phyloP scores from a whole-genome alignment of 2,113 vertebrate genomes.

The Plecturocebus donacophilus region DNA sequence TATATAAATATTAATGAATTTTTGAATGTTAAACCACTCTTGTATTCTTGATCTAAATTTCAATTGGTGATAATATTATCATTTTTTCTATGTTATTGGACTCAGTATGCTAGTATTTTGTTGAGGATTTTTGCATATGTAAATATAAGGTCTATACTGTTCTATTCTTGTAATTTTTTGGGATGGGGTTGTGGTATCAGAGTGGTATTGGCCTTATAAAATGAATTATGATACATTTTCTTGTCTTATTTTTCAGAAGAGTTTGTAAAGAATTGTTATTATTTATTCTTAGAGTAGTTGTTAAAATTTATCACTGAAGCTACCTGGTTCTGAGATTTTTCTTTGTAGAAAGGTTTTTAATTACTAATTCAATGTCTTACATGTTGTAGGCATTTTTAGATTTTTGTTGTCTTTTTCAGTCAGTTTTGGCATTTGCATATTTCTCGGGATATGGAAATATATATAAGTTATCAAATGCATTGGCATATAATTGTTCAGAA shows the following conservation, averaged over 20 bases:
- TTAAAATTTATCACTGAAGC: neutral
- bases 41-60: neutral
- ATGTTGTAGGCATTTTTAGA: neutral
- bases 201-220: neutral
- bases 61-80: neutral
- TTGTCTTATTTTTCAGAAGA: neutral
- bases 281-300: neutral
- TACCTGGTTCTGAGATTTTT: neutral
- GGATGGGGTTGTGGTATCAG: neutral
- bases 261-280: neutral
- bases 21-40: neutral
- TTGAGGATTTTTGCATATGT: neutral
- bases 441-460: neutral
- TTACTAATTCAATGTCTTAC: neutral
- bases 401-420: neutral
- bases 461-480: neutral
- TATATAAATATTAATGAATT: neutral
- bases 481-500: neutral
- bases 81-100: neutral
- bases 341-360: neutral
- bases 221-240: neutral
- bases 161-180: neutral
- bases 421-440: neutral
- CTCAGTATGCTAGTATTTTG: neutral
- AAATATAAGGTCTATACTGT: neutral